phyloP scores from a whole-genome alignment of 2,797 vertebrate genomes.

The Schizothorax lantsangensis region DNA sequence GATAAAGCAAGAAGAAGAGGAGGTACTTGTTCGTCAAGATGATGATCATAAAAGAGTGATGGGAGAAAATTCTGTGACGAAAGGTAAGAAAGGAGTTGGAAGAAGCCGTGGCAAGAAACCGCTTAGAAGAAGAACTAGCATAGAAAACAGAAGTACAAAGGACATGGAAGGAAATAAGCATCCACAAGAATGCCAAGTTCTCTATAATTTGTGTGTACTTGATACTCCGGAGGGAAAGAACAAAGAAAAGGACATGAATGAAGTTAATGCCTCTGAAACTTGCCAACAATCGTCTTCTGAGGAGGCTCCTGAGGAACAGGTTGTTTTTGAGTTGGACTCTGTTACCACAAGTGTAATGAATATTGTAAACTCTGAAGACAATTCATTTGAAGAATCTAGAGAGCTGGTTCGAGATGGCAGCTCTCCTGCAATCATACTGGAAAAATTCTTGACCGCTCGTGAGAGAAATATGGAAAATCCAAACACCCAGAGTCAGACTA shows the following conservation, averaged over 20 bases:
- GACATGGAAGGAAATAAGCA: conserved; percentile 61
- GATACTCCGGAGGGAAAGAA: conserved; percentile 64
- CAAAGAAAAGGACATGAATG: conserved; percentile 29
- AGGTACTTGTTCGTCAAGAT: conserved; percentile 64
- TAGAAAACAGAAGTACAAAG: conserved; percentile 39
- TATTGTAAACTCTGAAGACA: conserved; percentile 57
- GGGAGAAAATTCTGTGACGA: conserved; percentile 29
- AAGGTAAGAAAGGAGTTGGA: conserved; percentile 50
- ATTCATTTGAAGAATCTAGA: conserved; percentile 53
- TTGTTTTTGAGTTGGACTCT: conserved; percentile 68
- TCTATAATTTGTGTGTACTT: conserved; percentile 69
- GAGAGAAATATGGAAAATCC: conserved; percentile 56
- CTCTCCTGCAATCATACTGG: conserved; percentile 74
- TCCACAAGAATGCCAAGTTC: conserved; percentile 71
- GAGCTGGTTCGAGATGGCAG: conserved; percentile 59
- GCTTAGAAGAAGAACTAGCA: conserved; percentile 52
- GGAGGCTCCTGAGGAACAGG: conserved; percentile 64
- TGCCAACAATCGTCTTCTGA: conserved; percentile 53
- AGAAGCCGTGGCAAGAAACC: conserved; percentile 45
- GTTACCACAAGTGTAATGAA: conserved; percentile 66
- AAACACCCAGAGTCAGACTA: conserved; percentile 1
- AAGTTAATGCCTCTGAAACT: conserved; percentile 20
- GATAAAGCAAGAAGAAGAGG: conserved; percentile 79
- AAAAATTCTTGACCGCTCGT: conserved; percentile 70
- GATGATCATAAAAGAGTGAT: conserved; percentile 41